Evolutionary conservation across 2,797 vertebrate genomes (phyloP).

Genomic region (Lepidocolaptes lacrymiger): DNA sequence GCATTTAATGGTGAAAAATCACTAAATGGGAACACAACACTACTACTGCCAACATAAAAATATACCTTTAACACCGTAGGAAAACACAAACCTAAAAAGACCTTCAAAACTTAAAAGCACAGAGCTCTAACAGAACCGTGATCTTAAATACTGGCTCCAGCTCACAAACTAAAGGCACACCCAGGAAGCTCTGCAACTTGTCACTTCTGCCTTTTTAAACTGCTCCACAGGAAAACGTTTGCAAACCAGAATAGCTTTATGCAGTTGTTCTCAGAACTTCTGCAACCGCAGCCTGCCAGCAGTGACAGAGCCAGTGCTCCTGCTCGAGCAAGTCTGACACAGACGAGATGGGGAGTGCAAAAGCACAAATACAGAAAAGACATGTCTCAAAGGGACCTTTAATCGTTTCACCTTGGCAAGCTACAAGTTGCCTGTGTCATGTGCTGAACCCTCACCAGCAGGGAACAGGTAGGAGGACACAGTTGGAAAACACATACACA

Average conservation of each 20-base stretch:
- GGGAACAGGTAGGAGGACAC: not conserved
- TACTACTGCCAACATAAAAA: not conserved
- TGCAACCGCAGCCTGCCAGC: not conserved
- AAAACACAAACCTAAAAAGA: not conserved
- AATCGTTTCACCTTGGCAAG: not conserved
- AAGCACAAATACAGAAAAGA: not conserved
- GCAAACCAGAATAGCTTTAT: not conserved
- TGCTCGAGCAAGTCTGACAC: not conserved
- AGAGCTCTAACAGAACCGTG: not conserved
- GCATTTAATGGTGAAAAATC: not conserved
- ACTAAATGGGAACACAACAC: not conserved
- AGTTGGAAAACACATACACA: not conserved
- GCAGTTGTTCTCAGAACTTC: not conserved
- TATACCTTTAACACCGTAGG: not conserved
- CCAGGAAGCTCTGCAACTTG: not conserved
- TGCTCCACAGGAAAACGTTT: not conserved
- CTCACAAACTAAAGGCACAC: not conserved
- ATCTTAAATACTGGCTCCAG: not conserved
- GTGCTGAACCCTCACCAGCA: not conserved
- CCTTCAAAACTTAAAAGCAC: not conserved
- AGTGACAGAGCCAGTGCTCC: rapidly evolving
- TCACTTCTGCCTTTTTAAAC: not conserved
- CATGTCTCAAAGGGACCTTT: not conserved
- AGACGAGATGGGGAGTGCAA: not conserved
- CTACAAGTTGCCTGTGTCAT: rapidly evolving